Evolutionary conservation across 2,113 vertebrate genomes (phyloP), one percentile per base, ranked within the genome.

Genomic region (Malurus elegans): DNA sequence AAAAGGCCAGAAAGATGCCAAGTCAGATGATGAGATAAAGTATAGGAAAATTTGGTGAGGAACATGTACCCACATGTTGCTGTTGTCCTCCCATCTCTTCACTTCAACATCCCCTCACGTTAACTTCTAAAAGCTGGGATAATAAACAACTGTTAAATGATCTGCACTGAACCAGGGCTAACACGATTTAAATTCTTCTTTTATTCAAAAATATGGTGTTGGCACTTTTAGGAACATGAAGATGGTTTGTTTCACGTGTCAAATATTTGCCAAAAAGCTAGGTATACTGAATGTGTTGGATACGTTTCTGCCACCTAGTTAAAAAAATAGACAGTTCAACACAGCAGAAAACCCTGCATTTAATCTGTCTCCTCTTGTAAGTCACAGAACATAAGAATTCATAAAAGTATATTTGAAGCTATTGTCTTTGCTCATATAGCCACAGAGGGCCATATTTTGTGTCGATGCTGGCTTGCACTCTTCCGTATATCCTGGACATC

Each of bases 1-100:
- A 66, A 74, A 47, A 56, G 36, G 7, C 38, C 58, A 88, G 79
- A 71, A 76, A 69, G 24, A 31, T 31, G 56, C 17, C 40, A 58
- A 66, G 14, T 65, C 29, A 66, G 31, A n/a, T n/a, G 23, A 54
- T 54, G 40, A 81, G 14, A 21, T 42, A 79, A 85, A 58, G 54
- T 58, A 24, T 8, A 67, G 50, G 44, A 54, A 58, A 61, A 48
- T 57, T 72, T 15, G n/a, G 26, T 13, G 25, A 61, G 44, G 20
- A 74, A 50, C 16, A 4, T 29, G 18, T 29, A 45, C 8, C 9
- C 2, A 1, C 0, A 2, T 34, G 25, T 23, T 87, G 17, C n/a
- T 53, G 9, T 64, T 76, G 34, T 50, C 14, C n/a, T 81, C 50
- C 79, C 9, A 14, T 28, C 32, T 67, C 31, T 93, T 71, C 17